Evolutionary conservation across 2,888 invertebrate species (phyloP).

Genomic region (Platypus cylindrus): DNA sequence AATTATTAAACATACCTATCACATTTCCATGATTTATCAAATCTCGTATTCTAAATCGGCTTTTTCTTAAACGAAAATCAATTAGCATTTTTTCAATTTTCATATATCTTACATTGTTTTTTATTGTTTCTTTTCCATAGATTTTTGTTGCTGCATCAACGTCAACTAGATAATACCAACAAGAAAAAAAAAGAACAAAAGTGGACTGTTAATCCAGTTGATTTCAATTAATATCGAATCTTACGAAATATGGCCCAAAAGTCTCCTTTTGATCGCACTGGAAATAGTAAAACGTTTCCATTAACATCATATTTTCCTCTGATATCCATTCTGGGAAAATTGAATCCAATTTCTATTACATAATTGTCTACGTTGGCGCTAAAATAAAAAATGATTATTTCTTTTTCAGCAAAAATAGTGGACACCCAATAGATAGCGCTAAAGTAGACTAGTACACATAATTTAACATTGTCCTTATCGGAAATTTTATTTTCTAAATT

Average conservation of each 20-base stretch:
- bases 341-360: slow-evolving; percentile 47
- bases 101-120: slow-evolving; percentile 52
- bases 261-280: slow-evolving; percentile 65
- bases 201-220: neutral
- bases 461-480: too few species aligned
- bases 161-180: slow-evolving; percentile 46
- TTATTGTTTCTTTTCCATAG: slow-evolving; percentile 51
- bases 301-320: slow-evolving; percentile 64
- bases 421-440: too few species aligned
- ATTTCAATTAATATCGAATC: slow-evolving; percentile 25
- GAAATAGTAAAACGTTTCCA: slow-evolving; percentile 65
- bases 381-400: slow-evolving; percentile 17
- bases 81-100: slow-evolving; percentile 52
- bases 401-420: neutral
- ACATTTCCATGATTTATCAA: slow-evolving; percentile 62
- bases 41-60: slow-evolving; percentile 58
- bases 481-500: too few species aligned
- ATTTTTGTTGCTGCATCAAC: slow-evolving; percentile 58
- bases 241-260: slow-evolving; percentile 72
- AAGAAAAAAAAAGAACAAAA: neutral
- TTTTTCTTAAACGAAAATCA: slow-evolving; percentile 57
- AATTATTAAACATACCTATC: slow-evolving; percentile 45
- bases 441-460: too few species aligned
- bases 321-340: slow-evolving; percentile 58
- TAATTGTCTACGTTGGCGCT: slow-evolving; percentile 48